These are phyloP conservation scores for Columba guinea DNA, from an alignment of 2,797 vertebrate genomes.

Conservation along the genomic window DNA sequence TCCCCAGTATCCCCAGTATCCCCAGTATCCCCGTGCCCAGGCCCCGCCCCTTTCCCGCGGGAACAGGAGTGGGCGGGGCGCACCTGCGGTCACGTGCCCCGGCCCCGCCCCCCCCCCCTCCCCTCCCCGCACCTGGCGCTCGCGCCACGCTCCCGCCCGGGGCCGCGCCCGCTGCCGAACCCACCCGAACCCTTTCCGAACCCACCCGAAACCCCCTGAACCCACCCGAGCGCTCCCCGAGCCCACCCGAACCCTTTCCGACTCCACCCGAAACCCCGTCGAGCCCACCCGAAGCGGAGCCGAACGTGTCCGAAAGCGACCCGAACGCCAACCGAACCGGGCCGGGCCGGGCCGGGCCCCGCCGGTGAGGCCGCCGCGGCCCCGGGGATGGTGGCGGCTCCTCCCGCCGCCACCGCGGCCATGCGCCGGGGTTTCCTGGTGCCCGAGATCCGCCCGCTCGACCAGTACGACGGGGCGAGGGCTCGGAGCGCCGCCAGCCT, in stretches of 20 bases:
- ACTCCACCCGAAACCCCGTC: background rate
- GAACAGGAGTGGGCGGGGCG: background rate
- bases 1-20: too few relatives aligned
- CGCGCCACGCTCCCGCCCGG: background rate
- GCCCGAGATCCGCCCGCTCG: slow-evolving; percentile 90
- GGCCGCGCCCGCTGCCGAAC: background rate
- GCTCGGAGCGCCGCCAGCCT: slow-evolving; percentile 92
- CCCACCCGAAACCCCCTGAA: background rate
- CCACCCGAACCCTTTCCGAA: background rate
- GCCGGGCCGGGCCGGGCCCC: background rate
- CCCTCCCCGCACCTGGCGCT: background rate
- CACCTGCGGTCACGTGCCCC: background rate
- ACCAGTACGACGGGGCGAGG: slow-evolving; percentile 87
- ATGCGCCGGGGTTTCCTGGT: slow-evolving; percentile 82
- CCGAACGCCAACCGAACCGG: background rate
- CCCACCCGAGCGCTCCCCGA: slow-evolving; percentile 8
- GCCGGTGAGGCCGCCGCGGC: background rate
- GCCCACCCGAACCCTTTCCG: background rate
- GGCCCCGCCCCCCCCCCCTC: background rate
- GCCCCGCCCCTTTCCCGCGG: too few relatives aligned
- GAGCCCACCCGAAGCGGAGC: background rate
- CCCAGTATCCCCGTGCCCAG: too few relatives aligned
- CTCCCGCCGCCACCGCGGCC: slow-evolving; percentile 38
- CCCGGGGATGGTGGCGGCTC: background rate
- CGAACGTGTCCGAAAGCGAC: background rate